phyloP scores from a whole-genome alignment of 2,888 invertebrate species.

The Apocheima hispidaria region DNA sequence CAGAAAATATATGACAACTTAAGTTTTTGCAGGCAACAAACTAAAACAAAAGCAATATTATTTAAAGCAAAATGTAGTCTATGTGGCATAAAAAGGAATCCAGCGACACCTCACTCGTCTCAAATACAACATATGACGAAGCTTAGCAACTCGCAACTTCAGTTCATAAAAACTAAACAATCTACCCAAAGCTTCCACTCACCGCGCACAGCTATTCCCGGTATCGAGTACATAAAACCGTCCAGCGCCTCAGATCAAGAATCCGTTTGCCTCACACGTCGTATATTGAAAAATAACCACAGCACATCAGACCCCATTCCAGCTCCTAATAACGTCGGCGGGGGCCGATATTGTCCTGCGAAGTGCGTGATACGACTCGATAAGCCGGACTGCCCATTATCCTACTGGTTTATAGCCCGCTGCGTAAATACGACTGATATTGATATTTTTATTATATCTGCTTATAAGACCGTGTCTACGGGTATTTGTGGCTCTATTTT shows the following conservation, averaged over 20 bases:
- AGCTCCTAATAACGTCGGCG: slow-evolving; percentile 29
- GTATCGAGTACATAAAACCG: slow-evolving; percentile 19
- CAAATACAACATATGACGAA: neutral
- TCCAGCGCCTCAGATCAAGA: slow-evolving; percentile 16
- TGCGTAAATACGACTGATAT: slow-evolving; percentile 43
- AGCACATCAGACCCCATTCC: slow-evolving; percentile 25
- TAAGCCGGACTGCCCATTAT: slow-evolving; percentile 46
- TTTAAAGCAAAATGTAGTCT: too few relatives aligned
- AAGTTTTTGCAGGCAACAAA: too few relatives aligned
- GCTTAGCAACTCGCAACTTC: neutral
- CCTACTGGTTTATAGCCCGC: slow-evolving; percentile 46
- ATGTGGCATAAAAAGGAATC: too few relatives aligned
- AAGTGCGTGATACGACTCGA: slow-evolving; percentile 49
- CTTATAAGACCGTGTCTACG: slow-evolving; percentile 28
- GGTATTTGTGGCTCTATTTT: slow-evolving; percentile 33
- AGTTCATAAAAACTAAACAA: slow-evolving; percentile 8
- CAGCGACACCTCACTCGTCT: too few relatives aligned
- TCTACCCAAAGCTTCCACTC: too few relatives aligned
- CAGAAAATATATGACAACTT: too few relatives aligned
- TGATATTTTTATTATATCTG: slow-evolving; percentile 42
- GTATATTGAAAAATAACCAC: slow-evolving; percentile 35
- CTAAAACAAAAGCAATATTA: too few relatives aligned
- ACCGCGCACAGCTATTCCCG: neutral
- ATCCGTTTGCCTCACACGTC: slow-evolving; percentile 21
- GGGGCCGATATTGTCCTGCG: slow-evolving; percentile 41